These are phyloP conservation scores for Styela clava DNA, from an alignment of 23 tunicate species.

Conservation along the genomic window DNA sequence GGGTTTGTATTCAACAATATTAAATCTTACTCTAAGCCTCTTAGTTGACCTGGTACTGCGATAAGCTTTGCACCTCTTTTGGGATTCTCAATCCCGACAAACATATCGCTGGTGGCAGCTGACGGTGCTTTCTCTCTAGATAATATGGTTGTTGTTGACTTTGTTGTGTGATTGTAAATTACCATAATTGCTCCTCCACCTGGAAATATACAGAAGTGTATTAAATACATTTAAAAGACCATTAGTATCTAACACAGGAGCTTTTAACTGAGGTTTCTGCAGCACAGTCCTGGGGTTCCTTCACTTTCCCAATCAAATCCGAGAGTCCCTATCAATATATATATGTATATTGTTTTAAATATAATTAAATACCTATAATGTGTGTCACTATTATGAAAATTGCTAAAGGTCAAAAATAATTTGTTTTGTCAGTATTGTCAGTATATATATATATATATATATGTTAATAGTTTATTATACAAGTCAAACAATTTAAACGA, in stretches of 20 bases:
- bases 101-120: constrained; percentile 31
- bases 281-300: too few species aligned
- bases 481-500: too few species aligned
- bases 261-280: too few species aligned
- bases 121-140: constrained; percentile 57
- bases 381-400: not conserved
- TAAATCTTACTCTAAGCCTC: constrained; percentile 45
- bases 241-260: not conserved
- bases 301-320: too few species aligned
- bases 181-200: constrained; percentile 79
- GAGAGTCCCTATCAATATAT: too few species aligned
- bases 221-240: not conserved
- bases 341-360: too few species aligned
- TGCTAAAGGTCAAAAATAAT: too few species aligned
- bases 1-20: too few species aligned
- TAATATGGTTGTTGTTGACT: constrained; percentile 41
- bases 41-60: constrained; percentile 71
- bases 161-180: constrained; percentile 45
- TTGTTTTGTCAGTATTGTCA: too few species aligned
- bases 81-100: not conserved
- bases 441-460: too few species aligned
- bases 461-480: too few species aligned
- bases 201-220: constrained; percentile 1
- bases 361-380: too few species aligned
- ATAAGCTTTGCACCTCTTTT: constrained; percentile 18